Conservation (phyloP, 2,888 invertebrate species). For the Palloptera scutellata region DNA sequence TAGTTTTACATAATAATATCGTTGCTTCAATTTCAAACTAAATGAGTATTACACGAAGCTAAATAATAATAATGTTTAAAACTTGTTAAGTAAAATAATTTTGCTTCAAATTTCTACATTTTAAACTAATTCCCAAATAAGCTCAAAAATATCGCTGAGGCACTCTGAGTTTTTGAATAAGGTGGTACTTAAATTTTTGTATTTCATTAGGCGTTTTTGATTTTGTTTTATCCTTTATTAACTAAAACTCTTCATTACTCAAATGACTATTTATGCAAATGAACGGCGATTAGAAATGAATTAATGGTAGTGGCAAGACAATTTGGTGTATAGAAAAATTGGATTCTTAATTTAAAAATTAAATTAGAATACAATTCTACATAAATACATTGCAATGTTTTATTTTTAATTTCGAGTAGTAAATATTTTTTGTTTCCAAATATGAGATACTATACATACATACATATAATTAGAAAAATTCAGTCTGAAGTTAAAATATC, state of each 20-base stretch:
- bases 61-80: no score
- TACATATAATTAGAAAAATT: slow-evolving; percentile 26
- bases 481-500: slow-evolving; percentile 29
- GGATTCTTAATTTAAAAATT: neutral
- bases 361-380: neutral
- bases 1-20: no score
- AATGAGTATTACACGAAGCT: neutral
- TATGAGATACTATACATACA: slow-evolving; percentile 1
- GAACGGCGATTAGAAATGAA: no score
- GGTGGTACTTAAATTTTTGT: slow-evolving; percentile 14
- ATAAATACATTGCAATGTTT: neutral
- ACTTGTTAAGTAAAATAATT: neutral
- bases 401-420: neutral
- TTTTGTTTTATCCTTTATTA: no score
- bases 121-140: slow-evolving; percentile 27
- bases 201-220: neutral
- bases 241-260: neutral
- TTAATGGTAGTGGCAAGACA: slow-evolving; percentile 21
- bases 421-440: slow-evolving; percentile 2
- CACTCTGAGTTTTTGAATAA: slow-evolving; percentile 18
- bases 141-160: slow-evolving; percentile 27
- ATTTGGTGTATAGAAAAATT: neutral
- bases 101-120: neutral
- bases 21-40: no score
- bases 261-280: neutral